A percentile compares a stretch with the other conserved stretches of the same genome.
phyloP scores from a whole-genome alignment of 1,140 invertebrate species.

The Brachionus paranguensis region DNA sequence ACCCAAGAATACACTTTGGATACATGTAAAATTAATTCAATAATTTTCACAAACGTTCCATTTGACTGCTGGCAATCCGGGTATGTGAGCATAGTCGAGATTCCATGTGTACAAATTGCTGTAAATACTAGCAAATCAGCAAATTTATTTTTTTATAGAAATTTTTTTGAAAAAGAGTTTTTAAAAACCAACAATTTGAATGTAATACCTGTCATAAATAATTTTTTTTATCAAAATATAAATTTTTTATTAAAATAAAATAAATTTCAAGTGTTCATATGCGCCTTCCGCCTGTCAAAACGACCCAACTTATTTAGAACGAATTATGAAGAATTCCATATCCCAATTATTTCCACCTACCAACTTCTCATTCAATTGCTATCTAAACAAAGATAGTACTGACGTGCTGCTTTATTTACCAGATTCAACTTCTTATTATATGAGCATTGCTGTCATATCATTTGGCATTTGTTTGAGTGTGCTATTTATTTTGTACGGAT shows the following conservation, averaged over 20 bases:
- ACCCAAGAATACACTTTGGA: neutral
- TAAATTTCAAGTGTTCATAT: slow-evolving; percentile 13
- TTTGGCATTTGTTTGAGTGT: neutral
- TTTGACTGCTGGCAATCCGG: neutral
- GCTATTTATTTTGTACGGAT: neutral
- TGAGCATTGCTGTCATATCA: neutral
- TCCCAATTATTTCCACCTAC: neutral
- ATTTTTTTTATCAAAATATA: neutral
- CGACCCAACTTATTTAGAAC: neutral
- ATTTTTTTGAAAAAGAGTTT: neutral
- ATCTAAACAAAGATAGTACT: neutral
- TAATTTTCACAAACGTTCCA: neutral
- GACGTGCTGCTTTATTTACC: neutral
- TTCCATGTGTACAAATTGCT: neutral
- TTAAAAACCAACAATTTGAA: neutral
- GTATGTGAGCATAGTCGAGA: neutral
- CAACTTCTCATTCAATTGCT: neutral
- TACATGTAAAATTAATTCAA: neutral
- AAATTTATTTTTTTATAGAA: neutral
- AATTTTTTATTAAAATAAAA: neutral
- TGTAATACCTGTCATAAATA: neutral
- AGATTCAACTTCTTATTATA: neutral
- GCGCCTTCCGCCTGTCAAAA: neutral
- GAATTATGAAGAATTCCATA: neutral
- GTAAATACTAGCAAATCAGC: neutral